Conservation (phyloP, 2,888 invertebrate genomes). For the Callinectes sapidus region DNA sequence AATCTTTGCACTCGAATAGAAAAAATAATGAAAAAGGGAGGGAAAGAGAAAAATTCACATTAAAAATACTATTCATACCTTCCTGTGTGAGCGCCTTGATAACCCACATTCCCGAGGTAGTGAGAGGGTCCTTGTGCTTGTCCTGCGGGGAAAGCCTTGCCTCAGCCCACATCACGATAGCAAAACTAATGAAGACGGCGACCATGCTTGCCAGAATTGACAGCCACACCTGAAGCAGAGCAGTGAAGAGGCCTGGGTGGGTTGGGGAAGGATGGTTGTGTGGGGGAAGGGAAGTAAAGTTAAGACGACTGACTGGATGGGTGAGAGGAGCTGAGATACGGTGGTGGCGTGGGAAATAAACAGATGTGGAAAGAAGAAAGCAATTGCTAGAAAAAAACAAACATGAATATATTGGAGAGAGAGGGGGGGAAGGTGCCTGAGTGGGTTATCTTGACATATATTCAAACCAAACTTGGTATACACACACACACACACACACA, state of each 20-base stretch:
- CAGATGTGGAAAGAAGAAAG: no score
- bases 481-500: no score
- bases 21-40: no score
- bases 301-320: neutral
- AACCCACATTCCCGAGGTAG: slow-evolving; percentile 36
- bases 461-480: no score
- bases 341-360: neutral
- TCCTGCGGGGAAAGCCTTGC: neutral
- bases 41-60: neutral
- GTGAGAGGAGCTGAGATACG: neutral
- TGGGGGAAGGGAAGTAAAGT: neutral
- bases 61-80: neutral
- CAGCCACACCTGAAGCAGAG: slow-evolving; percentile 43
- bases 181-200: slow-evolving; percentile 6
- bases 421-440: no score
- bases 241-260: neutral
- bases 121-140: neutral
- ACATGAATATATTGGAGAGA: neutral
- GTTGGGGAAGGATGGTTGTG: neutral
- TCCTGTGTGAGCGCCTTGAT: slow-evolving; percentile 51
- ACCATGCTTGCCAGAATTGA: neutral
- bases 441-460: no score
- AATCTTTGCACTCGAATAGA: no score
- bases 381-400: neutral
- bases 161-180: neutral